Evolutionary conservation across 2,888 invertebrate genomes (phyloP).

Genomic region (Calliopum simillimum): DNA sequence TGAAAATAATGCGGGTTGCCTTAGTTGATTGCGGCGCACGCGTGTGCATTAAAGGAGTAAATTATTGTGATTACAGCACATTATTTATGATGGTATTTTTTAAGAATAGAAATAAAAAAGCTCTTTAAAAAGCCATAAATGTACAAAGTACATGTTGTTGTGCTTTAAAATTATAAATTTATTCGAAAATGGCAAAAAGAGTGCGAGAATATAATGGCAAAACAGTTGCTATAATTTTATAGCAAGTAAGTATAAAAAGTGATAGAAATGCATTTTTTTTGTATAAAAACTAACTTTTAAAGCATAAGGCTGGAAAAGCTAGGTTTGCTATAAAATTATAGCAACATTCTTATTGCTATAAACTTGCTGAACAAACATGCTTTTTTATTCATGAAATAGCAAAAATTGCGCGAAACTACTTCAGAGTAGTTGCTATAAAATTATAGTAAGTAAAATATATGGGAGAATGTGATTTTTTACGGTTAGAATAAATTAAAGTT

Average conservation of each 20-base stretch:
- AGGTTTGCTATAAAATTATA: background rate
- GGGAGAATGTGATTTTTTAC: too few species aligned
- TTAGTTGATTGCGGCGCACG: background rate
- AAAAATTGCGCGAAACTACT: too few species aligned
- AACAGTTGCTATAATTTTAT: conserved; percentile 2
- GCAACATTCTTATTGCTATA: background rate
- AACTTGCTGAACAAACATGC: too few species aligned
- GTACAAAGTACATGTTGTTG: background rate
- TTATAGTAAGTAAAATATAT: too few species aligned
- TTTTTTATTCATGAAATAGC: too few species aligned
- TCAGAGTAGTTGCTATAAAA: too few species aligned
- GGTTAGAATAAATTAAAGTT: too few species aligned
- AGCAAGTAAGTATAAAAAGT: background rate
- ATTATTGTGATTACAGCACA: conserved; percentile 49
- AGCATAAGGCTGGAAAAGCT: background rate
- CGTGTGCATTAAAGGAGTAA: conserved; percentile 43
- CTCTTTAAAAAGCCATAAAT: conserved; percentile 27
- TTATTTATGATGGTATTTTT: conserved; percentile 45
- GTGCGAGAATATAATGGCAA: background rate
- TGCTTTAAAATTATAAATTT: background rate
- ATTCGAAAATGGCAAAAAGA: background rate
- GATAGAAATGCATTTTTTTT: background rate
- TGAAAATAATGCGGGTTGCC: background rate
- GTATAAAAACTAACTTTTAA: background rate
- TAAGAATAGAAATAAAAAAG: conserved; percentile 1